phyloP scores from a whole-genome alignment of 1,140 invertebrate genomes.

The Hylyphantes graminicola region DNA sequence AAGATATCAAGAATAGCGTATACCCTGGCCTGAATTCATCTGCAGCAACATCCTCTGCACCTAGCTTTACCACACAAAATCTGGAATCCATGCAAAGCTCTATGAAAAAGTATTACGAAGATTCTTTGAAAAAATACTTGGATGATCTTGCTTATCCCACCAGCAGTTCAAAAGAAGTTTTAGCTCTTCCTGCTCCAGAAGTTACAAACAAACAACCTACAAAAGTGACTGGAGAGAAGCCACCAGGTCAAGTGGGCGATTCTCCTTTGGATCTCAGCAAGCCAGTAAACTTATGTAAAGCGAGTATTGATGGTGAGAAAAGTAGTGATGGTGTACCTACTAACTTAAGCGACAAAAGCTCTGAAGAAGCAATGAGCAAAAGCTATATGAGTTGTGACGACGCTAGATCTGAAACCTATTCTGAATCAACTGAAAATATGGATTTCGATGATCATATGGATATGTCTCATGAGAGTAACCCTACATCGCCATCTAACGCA shows the following conservation, averaged over 20 bases:
- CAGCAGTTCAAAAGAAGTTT: slow-evolving; percentile 18
- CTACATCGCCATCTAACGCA: slow-evolving; percentile 75
- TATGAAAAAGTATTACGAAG: slow-evolving; percentile 91
- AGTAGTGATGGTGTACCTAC: slow-evolving; percentile 48
- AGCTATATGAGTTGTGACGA: slow-evolving; percentile 64
- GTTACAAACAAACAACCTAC: slow-evolving; percentile 62
- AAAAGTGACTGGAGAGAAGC: slow-evolving; percentile 20
- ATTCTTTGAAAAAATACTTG: slow-evolving; percentile 90
- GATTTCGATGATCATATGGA: slow-evolving; percentile 68
- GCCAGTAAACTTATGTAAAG: slow-evolving; percentile 32
- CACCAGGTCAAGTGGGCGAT: slow-evolving; percentile 69
- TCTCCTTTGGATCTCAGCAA: slow-evolving; percentile 85
- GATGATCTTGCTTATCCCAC: slow-evolving; percentile 76
- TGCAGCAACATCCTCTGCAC: slow-evolving; percentile 15
- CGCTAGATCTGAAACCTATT: slow-evolving; percentile 67
- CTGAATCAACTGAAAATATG: slow-evolving; percentile 68
- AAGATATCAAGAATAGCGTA: slow-evolving; percentile 48
- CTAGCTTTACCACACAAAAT: slow-evolving; percentile 40
- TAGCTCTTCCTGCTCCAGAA: slow-evolving; percentile 63
- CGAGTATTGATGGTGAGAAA: slow-evolving; percentile 44
- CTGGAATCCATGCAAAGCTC: slow-evolving; percentile 45
- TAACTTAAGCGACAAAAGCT: slow-evolving; percentile 63
- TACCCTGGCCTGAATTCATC: slow-evolving; percentile 26
- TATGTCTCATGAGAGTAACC: slow-evolving; percentile 78
- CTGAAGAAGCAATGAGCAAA: slow-evolving; percentile 55